Evolutionary conservation across 1,140 invertebrate species (phyloP), one percentile per base, ranked within the genome.

Genomic region (Pseudomyrmex cubaensis): DNA sequence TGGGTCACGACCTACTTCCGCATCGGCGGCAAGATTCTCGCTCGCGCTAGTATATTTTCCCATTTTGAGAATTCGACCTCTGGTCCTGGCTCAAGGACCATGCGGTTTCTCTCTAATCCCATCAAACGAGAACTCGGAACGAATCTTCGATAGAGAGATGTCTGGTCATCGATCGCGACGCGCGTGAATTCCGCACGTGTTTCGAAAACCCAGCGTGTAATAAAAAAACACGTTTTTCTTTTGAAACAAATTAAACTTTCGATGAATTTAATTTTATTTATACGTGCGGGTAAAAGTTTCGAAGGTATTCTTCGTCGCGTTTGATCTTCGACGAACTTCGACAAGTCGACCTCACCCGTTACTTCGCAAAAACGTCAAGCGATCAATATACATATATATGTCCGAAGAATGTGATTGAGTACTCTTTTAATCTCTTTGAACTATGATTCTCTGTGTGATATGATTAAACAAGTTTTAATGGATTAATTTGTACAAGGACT

Each of bases 1-100:
- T 92, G 64, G 90, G 90, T 91, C 91, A 77, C 66, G 91, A 92
- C 90, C 92, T 46, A 93, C 70, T 92, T 88, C 35, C 54, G 61
- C 10, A 59, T 50, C 15, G 52, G 70, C 15, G 52, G 70, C 44
- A 62, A 52, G 46, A 25, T 35, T 84, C 54, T 52, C 61, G 56
- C 48, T 84, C 54, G 57, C 61, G 56, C n/a, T 22, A 17, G 8
- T 61, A 69, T 7, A 5, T 63, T 61, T 59, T 48, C 56, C 20
- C 48, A 48, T 83, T 87, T 86, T 48, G 13, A 56, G n/a, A 70
- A 75, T 69, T 85, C 52, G 20, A 12, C 20, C 35, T 35, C 15
- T n/a, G n/a, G 13, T 48, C 25, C 62, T 35, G 35, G 17, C 48
- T 54, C 63, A 80, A 84, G 56, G 63, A 78, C 75, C 35, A 35